Evolutionary conservation across 2,797 vertebrate species (phyloP).

Genomic region (Microctenopoma stevenorrisi): DNA sequence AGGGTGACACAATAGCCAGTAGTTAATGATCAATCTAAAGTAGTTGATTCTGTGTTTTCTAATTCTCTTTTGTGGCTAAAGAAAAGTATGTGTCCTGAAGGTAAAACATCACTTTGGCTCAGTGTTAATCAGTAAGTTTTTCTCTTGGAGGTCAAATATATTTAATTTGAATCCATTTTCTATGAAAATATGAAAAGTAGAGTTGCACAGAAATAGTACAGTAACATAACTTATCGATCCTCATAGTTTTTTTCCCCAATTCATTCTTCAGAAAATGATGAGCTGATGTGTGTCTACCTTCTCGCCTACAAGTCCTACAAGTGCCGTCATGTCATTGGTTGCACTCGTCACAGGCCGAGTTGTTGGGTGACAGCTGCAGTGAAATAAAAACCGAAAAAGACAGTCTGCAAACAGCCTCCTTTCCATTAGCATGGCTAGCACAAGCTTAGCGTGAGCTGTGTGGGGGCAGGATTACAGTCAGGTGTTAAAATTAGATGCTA

Average conservation of each 20-base stretch:
- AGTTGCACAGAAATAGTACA: background rate
- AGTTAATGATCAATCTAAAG: constrained; percentile 8
- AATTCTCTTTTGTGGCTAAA: background rate
- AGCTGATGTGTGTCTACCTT: background rate
- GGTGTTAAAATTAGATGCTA: constrained; percentile 86
- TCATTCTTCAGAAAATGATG: background rate
- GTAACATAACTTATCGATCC: background rate
- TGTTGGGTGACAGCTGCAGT: constrained; percentile 69
- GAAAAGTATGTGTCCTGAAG: background rate
- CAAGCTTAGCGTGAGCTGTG: constrained; percentile 75
- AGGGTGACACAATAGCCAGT: background rate
- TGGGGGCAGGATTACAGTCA: constrained; percentile 81
- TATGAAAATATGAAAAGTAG: background rate
- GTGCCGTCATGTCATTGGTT: constrained; percentile 40
- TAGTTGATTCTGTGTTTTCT: background rate
- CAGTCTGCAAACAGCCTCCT: constrained; percentile 49
- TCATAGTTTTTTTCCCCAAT: background rate
- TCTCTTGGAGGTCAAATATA: background rate
- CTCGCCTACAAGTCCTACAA: background rate
- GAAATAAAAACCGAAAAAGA: constrained; percentile 13
- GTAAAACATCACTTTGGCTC: background rate
- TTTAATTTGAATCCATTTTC: background rate
- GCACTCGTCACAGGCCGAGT: constrained; percentile 52
- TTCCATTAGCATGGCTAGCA: constrained; percentile 71
- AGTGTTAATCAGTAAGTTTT: background rate